Evolutionary conservation across 2,797 vertebrate genomes (phyloP), one percentile per base, ranked within the genome.

Genomic region (Pangasius sanitwongsei): DNA sequence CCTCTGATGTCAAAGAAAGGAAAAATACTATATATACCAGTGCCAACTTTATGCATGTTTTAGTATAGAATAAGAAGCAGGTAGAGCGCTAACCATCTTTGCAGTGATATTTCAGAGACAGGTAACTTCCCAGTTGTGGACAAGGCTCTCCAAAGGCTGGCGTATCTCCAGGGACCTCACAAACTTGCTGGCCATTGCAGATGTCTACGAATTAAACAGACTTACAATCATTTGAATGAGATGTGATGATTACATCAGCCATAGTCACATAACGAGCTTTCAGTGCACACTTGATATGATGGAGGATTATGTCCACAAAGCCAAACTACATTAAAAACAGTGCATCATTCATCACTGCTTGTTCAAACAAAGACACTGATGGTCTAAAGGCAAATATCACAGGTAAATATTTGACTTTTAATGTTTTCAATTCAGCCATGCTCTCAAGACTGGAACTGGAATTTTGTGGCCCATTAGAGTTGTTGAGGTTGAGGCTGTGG

Each of bases 71-170:
- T 23, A 41, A 65, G 57, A 83, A 83, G 59, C 6, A 83, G 61
- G 2, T 50, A 59, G 31, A 20, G 1, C 12, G 93, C 97, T 96
- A 94, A 99, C 98, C 97, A 92, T 98, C 94, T 93, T 90, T 96
- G 95, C 98, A 99, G 94, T 92, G 94, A 89, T 98, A 99, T 5
- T 96, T 96, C 89, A 99, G 89, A 90, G 96, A 97, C 85, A 99
- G 95, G 92, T 99, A 99, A 92, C 96, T 99, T 92, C 97, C 96
- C 25, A 91, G 90, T 5, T 75, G 65, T 28, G 96, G 97, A 90
- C 98, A 99, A 1, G 96, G 96, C 44, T 98, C 96, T 93, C 97
- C 96, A 92, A 97, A 97, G 88, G 96, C 93, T 74, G 92, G 92
- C 18, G 91, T 74, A 67, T 98, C 96, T 6, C 96, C 94, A 53